phyloP scores from a whole-genome alignment of 1,140 invertebrate species.

The Drosophila littoralis region DNA sequence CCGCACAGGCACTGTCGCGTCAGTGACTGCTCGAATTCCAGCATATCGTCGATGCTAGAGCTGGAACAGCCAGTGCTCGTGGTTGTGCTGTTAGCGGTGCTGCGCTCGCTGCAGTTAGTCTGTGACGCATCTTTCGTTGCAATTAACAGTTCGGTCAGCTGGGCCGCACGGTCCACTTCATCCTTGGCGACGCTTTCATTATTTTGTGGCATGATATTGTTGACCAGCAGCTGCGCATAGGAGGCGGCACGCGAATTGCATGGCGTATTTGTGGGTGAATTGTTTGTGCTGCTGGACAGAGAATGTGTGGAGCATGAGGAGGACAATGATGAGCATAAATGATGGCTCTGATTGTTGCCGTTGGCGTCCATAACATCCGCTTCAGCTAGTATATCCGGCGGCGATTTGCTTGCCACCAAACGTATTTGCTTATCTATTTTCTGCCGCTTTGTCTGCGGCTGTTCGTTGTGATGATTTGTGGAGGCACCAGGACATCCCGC shows the following conservation, averaged over 20 bases:
- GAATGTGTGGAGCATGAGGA: constrained; percentile 72
- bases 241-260: constrained; percentile 70
- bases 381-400: constrained; percentile 67
- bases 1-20: constrained; percentile 91
- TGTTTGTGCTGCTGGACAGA: constrained; percentile 71
- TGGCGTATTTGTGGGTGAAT: constrained; percentile 75
- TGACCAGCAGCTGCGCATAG: constrained; percentile 68
- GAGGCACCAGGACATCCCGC: constrained; percentile 4
- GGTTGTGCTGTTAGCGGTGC: constrained; percentile 27
- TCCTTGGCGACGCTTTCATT: constrained; percentile 45
- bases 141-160: constrained; percentile 63
- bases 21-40: constrained; percentile 87
- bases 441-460: constrained; percentile 79
- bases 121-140: constrained; percentile 12
- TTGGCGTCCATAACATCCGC: constrained; percentile 62
- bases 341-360: constrained; percentile 57
- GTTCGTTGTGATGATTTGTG: constrained; percentile 58
- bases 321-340: constrained; percentile 73
- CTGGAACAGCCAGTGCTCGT: constrained; percentile 30
- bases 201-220: constrained; percentile 74
- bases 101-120: constrained; percentile 18
- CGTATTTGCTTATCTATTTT: constrained; percentile 84
- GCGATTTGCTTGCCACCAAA: constrained; percentile 48
- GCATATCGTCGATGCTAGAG: constrained; percentile 73
- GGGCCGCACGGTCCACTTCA: constrained; percentile 73